Conservation (phyloP, 1,140 invertebrate genomes). For the Trichogramma pretiosum region DNA sequence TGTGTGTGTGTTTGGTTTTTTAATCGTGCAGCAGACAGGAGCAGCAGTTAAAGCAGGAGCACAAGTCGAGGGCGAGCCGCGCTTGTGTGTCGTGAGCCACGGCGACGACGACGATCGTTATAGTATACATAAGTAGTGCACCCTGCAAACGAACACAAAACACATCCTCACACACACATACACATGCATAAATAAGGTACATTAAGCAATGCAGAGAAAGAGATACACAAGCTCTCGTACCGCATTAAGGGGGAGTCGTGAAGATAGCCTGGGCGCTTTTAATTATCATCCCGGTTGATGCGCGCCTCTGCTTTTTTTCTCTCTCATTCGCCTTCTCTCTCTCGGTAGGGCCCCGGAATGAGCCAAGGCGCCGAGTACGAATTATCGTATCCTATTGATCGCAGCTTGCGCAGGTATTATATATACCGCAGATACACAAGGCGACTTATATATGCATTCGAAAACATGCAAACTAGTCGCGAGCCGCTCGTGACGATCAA, state of each 20-base stretch:
- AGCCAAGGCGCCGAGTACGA: conserved; percentile 8
- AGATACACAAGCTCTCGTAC: too few relatives aligned
- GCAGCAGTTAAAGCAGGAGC: too few relatives aligned
- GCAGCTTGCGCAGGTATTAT: background rate
- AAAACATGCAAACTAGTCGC: conserved; percentile 5
- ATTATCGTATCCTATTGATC: conserved; percentile 18
- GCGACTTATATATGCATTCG: too few relatives aligned
- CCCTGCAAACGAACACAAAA: background rate
- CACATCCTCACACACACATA: too few relatives aligned
- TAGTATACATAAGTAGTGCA: background rate
- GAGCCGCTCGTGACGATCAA: too few relatives aligned
- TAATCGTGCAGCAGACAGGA: too few relatives aligned
- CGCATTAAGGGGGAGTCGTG: background rate
- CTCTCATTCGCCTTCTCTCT: background rate
- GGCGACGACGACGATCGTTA: conserved; percentile 18
- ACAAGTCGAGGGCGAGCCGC: conserved; percentile 11
- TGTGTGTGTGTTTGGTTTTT: too few relatives aligned
- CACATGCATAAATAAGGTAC: too few relatives aligned
- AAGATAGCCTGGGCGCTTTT: background rate
- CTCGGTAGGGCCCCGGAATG: too few relatives aligned
- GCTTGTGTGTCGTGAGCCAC: conserved; percentile 17
- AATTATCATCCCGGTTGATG: conserved; percentile 11
- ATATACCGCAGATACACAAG: background rate
- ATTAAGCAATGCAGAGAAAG: too few relatives aligned
- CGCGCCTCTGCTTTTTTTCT: background rate